These are phyloP conservation scores for Trachelus tabidus DNA, from an alignment of 2,888 invertebrate species.

Conservation along the genomic window DNA sequence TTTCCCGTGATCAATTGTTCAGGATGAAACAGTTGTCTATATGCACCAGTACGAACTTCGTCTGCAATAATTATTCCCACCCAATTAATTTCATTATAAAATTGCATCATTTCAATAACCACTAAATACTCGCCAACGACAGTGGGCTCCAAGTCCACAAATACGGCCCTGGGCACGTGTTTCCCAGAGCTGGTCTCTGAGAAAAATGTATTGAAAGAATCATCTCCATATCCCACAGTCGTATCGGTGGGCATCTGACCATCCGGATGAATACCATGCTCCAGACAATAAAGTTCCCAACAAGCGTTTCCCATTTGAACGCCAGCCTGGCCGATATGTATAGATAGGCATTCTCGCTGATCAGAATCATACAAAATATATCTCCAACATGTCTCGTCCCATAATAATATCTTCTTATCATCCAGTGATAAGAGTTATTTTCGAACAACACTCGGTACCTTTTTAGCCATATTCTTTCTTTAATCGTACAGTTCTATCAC, in stretches of 20 bases:
- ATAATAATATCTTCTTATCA: background rate
- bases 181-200: conserved; percentile 82
- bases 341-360: conserved; percentile 88
- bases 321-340: conserved; percentile 88
- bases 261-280: conserved; percentile 87
- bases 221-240: conserved; percentile 77
- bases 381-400: background rate
- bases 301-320: conserved; percentile 90
- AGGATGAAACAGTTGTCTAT: conserved; percentile 88
- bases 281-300: conserved; percentile 88
- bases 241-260: conserved; percentile 89
- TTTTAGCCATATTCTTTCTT: conserved; percentile 38
- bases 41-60: conserved; percentile 86
- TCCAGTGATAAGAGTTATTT: background rate
- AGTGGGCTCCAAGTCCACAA: conserved; percentile 93
- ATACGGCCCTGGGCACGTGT: conserved; percentile 89
- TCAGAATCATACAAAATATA: conserved; percentile 29
- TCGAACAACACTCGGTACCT: conserved; percentile 27
- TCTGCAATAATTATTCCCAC: conserved; percentile 65
- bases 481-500: background rate
- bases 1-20: conserved; percentile 93
- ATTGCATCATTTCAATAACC: conserved; percentile 1
- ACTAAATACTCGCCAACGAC: conserved; percentile 78
- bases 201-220: conserved; percentile 84
- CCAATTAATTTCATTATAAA: background rate